Evolutionary conservation across 2,797 vertebrate genomes (phyloP), one percentile per base, ranked within the genome.

Genomic region (Mustela erminea): DNA sequence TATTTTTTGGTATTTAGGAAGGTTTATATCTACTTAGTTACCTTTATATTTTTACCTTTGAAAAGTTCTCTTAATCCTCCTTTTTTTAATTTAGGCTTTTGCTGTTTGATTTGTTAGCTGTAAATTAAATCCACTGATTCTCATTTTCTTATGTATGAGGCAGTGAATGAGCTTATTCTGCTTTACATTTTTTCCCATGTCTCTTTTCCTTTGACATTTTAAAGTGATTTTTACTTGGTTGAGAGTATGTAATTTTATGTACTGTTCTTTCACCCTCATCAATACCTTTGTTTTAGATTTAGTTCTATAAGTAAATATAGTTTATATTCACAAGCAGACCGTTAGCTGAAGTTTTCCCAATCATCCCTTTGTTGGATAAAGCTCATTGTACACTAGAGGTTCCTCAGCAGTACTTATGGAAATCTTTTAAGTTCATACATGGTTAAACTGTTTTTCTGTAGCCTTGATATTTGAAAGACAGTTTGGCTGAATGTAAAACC

Each of bases 221-320:
- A 21, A 62, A 60, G 14, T 38, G 75, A 68, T 46, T 80, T 83
- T 56, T 85, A 54, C 27, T 90, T 83, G 32, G n/a, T 18, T 91
- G 56, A 87, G 52, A 86, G 46, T 21, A 29, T 93, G 38, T 49
- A 23, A 35, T 90, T 93, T 93, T 95, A 77, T 12, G 10, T 62
- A 70, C 17, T 81, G 4, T 85, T 80, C 64, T 93, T 89, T 25
- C 21, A 70, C 25, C 9, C 8, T 58, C 1, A 29, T 60, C 46
- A 74, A n/a, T 62, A 68, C 23, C 4, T 95, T 86, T 95, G 62
- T 85, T 87, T 96, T 87, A 80, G 46, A 72, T 91, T 88, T 96
- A 93, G 41, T 88, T 84, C 41, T 95, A 1, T 27, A 77, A 84
- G 60, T 92, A 93, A 97, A 49, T 87, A 62, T 58, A 60, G 56